Evolutionary conservation across 2,797 vertebrate species (phyloP), one percentile per base, ranked within the genome.

Genomic region (Pangasius krempfi): DNA sequence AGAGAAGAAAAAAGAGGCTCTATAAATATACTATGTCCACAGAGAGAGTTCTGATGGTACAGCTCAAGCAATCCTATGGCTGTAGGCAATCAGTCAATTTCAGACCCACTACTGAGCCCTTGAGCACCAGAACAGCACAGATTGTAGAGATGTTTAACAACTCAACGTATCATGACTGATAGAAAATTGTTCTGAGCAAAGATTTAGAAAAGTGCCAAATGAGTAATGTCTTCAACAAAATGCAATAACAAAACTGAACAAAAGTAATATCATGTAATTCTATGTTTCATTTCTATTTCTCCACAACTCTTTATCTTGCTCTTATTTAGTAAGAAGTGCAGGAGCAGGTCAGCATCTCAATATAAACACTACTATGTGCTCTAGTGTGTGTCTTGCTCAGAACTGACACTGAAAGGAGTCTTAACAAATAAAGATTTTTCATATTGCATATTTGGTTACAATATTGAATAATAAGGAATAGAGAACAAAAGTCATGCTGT

Each of bases 51-150:
- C 91, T 93, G 93, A 93, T 93, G 76, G 94, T 94, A 92, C 94
- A 95, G 95, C 95, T 96, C 95, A 96, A 96, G 95, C 95, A 95
- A 95, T 95, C 94, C 89, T 90, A 94, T 93, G 94, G 94, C 96
- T 95, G 94, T 94, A 94, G 96, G 95, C 95, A 95, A 96, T 96
- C 95, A 95, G 95, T 96, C 96, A 95, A 94, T 96, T 96, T 95
- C 95, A 95, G 95, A 95, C 93, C 89, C 94, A 91, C 94, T 93
- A 82, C 40, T 94, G 95, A 94, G 94, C 94, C 94, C 93, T 94
- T 93, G 93, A 93, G 93, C 93, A 89, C 54, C 89, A 93, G 93
- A 91, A 92, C 91, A 92, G 89, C 86, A 89, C 93, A 94, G 94
- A 92, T 92, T 94, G 94, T 95, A 94, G 95, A 95, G 94, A 95